Conservation (phyloP, 2,888 invertebrate species). For the Sarcophaga caerulescens region DNA sequence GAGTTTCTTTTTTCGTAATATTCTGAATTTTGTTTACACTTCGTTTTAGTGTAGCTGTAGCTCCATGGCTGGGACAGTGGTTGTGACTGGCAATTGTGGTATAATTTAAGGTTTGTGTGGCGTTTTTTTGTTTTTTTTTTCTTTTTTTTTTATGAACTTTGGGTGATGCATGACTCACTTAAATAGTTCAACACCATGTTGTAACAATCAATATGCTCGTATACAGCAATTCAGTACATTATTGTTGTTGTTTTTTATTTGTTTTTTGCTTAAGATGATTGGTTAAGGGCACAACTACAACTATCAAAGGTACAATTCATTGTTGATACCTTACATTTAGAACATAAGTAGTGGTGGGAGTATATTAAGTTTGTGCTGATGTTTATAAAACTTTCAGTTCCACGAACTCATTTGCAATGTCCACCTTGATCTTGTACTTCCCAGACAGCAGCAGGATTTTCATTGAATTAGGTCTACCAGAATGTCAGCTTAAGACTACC, state of each 20-base stretch:
- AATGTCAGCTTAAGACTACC: too few relatives aligned
- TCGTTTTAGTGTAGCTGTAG: slow-evolving; percentile 40
- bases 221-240: neutral
- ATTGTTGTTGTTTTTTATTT: too few relatives aligned
- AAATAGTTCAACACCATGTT: slow-evolving; percentile 59
- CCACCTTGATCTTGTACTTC: too few relatives aligned
- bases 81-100: slow-evolving; percentile 48
- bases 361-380: too few relatives aligned
- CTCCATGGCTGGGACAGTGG: slow-evolving; percentile 18
- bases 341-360: too few relatives aligned
- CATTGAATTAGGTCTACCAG: too few relatives aligned
- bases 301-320: slow-evolving; percentile 39
- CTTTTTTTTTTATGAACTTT: slow-evolving; percentile 44
- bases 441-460: too few relatives aligned
- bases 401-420: too few relatives aligned
- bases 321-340: slow-evolving; percentile 1
- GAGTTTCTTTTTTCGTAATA: slow-evolving; percentile 39
- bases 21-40: slow-evolving; percentile 55
- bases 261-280: slow-evolving; percentile 53
- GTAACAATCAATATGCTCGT: slow-evolving; percentile 46
- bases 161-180: slow-evolving; percentile 68
- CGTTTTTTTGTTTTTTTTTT: slow-evolving; percentile 17
- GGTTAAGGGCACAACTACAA: slow-evolving; percentile 56
- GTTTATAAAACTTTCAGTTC: too few relatives aligned
- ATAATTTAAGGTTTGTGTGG: slow-evolving; percentile 56